Base-by-base conservation (phyloP, 1,140 invertebrate species). In the Drosophila kohkoa region DNA sequence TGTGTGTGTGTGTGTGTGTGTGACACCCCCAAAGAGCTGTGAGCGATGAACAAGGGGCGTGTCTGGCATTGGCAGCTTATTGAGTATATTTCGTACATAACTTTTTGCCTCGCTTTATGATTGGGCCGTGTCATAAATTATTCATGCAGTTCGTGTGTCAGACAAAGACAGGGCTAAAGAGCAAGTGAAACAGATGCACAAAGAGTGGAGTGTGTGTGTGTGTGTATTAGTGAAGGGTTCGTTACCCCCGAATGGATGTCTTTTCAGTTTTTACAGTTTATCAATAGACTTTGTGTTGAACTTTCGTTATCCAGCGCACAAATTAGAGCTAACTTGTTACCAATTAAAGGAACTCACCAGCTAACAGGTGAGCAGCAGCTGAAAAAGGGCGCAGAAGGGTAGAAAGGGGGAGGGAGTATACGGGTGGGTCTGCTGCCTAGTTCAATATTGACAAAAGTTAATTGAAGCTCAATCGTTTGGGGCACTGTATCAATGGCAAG, bases 401-500 rank as follows among this genome's bases (percentile, higher is more conserved):
- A 1, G 35, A 38, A 10, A 28, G 16, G 16, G 8, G 25, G 16
- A 3, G 0, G 41, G 20, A 3, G 20, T 3, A 25, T 25, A 3
- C n/a, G 13, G 38, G 32, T 6, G 51, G 35, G n/a, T 55, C 58
- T 76, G 64, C 68, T 79, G 79, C 54, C 63, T 88, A 77, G 77
- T 66, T 83, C 83, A 88, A 88, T 89, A 89, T 89, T 88, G 85
- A 83, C 66, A 75, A 68, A 83, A 80, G 77, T 88, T 88, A 88
- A 88, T 88, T 88, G 74, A 83, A 75, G 69, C 70, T 66, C 79
- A 75, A 69, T 60, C 78, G 62, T 59, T 79, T 55, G 1, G 1
- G 45, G 30, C 3, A 35, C 7, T 64, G 68, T 87, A 85, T 85
- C 82, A 79, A 86, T 86, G 54, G 75, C 75, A 62, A 75, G 45